Percentiles rank a stretch among this genome's conserved stretches.
Evolutionary conservation across 1,140 invertebrate species (phyloP).

Genomic region (Laodelphax striatellus): DNA sequence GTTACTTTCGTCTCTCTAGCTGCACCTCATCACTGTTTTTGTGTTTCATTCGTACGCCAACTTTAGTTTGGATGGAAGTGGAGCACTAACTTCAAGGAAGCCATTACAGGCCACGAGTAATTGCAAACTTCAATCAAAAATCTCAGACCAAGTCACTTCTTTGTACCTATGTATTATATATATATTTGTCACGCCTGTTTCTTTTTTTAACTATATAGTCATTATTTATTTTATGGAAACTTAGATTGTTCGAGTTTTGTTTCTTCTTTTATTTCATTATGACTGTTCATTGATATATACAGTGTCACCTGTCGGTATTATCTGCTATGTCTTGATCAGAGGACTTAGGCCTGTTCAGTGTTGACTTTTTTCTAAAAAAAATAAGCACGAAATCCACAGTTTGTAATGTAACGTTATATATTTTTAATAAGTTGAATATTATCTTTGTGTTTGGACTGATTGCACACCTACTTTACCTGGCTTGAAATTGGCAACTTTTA

Average conservation of each 20-base stretch:
- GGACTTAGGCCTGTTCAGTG: not conserved
- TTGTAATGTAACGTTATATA: constrained; percentile 3
- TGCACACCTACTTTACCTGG: not conserved
- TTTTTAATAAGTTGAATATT: not conserved
- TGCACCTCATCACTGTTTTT: not conserved
- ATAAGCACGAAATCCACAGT: constrained; percentile 1
- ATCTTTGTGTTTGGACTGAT: no score
- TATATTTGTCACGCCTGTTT: constrained; percentile 23
- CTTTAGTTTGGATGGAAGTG: constrained; percentile 76
- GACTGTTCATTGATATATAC: not conserved
- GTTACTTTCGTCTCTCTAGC: not conserved
- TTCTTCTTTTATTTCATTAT: constrained; percentile 11
- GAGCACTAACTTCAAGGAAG: constrained; percentile 90
- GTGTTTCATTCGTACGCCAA: constrained; percentile 2
- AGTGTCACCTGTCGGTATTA: no score
- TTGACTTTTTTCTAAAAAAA: not conserved
- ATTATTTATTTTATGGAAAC: constrained; percentile 15
- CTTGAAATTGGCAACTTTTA: constrained; percentile 1
- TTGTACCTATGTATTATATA: constrained; percentile 6
- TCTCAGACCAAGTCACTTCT: not conserved
- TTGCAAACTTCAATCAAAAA: constrained; percentile 16
- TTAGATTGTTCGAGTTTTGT: constrained; percentile 10
- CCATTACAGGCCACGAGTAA: constrained; percentile 65
- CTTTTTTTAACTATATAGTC: constrained; percentile 29
- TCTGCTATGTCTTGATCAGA: not conserved